These are phyloP conservation scores for Petrolisthes manimaculis DNA, from an alignment of 2,888 invertebrate genomes.

Conservation along the genomic window DNA sequence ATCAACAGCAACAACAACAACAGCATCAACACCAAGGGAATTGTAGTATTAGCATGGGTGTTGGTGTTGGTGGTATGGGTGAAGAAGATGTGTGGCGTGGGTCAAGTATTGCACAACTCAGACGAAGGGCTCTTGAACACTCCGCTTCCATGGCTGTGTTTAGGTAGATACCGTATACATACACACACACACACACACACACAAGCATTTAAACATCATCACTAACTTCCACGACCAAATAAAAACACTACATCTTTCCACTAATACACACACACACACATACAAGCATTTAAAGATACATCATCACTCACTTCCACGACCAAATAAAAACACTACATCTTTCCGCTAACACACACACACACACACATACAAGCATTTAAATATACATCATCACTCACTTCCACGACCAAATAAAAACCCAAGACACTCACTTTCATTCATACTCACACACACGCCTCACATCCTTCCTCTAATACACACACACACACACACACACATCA, in stretches of 20 bases:
- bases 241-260: no score
- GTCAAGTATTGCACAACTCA: constrained; percentile 56
- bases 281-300: neutral
- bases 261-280: neutral
- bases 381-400: no score
- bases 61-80: constrained; percentile 27
- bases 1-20: constrained; percentile 37
- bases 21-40: constrained; percentile 38
- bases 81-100: constrained; percentile 59
- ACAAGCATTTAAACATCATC: neutral
- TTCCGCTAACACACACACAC: no score
- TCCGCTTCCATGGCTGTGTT: constrained; percentile 54
- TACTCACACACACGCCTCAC: no score
- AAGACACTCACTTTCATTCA: no score
- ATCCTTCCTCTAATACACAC: no score
- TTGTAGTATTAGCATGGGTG: constrained; percentile 44
- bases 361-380: neutral
- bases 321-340: no score
- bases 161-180: constrained; percentile 21
- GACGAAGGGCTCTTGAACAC: constrained; percentile 54
- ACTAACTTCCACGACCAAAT: no score
- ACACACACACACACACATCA: no score
- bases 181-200: neutral
- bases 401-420: no score
- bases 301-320: no score